Evolutionary conservation across 2,888 invertebrate genomes (phyloP).

Genomic region (Microctonus hyperodae): DNA sequence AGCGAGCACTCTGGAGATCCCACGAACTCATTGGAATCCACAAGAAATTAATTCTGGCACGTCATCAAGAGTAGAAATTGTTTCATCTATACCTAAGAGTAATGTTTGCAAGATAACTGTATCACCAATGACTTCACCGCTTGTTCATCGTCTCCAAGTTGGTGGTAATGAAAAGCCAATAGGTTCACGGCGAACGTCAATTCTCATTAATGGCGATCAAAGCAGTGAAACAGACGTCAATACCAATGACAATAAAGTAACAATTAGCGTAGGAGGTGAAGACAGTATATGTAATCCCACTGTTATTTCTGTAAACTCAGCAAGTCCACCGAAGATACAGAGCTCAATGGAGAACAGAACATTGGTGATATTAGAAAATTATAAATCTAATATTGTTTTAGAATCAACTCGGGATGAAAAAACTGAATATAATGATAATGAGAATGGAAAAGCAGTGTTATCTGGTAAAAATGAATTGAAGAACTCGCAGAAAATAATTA

Average conservation of each 20-base stretch:
- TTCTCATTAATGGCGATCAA: conserved; percentile 61
- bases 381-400: conserved; percentile 58
- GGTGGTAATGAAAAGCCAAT: conserved; percentile 56
- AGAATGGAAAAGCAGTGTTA: conserved; percentile 17
- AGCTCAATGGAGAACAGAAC: conserved; percentile 55
- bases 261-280: conserved; percentile 64
- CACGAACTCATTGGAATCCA: conserved; percentile 23
- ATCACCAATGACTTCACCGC: conserved; percentile 51
- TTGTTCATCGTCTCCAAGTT: conserved; percentile 59
- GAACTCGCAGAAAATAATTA: conserved; percentile 1
- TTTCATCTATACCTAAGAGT: conserved; percentile 37
- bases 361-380: conserved; percentile 60
- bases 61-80: conserved; percentile 49
- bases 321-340: conserved; percentile 45
- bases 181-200: conserved; percentile 73
- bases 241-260: conserved; percentile 63
- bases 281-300: conserved; percentile 58
- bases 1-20: neutral
- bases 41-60: conserved; percentile 21
- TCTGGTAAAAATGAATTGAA: conserved; percentile 1
- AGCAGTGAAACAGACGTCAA: conserved; percentile 35
- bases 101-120: conserved; percentile 60
- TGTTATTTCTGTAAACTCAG: conserved; percentile 58
- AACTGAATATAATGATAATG: neutral
- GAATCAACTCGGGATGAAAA: conserved; percentile 40